Evolutionary conservation across 2,797 vertebrate species (phyloP).

Genomic region (Clamator glandarius): DNA sequence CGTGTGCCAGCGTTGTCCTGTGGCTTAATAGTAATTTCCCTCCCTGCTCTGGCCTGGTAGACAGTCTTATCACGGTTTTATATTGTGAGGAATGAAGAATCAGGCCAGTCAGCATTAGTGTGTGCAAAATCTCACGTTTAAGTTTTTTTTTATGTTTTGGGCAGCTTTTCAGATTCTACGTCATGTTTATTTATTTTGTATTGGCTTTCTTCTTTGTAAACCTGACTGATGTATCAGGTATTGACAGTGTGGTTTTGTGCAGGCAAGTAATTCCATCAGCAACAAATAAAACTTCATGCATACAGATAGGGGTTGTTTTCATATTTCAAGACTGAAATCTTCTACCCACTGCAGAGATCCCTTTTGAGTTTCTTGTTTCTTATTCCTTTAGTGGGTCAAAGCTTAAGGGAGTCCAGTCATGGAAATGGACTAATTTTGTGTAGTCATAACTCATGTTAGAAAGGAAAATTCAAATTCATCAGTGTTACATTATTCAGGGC

Average conservation of each 20-base stretch:
- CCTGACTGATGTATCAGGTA: background rate
- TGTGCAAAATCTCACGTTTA: background rate
- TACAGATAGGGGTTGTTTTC: background rate
- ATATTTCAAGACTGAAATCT: background rate
- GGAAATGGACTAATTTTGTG: background rate
- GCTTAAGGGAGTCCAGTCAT: background rate
- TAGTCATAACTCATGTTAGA: background rate
- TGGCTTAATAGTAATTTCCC: background rate
- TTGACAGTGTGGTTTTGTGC: background rate
- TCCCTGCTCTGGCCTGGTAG: background rate
- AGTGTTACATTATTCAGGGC: background rate
- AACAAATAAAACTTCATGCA: constrained; percentile 28
- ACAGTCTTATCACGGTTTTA: background rate
- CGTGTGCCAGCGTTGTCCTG: background rate
- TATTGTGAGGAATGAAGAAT: background rate
- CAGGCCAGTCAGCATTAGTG: background rate
- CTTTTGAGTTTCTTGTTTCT: background rate
- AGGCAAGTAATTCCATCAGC: background rate
- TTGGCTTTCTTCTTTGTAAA: background rate
- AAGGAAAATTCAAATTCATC: background rate
- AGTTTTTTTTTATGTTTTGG: background rate
- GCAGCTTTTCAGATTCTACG: background rate
- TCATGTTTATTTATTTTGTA: background rate
- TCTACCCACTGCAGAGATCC: background rate
- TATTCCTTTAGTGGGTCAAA: background rate